A percentile compares a stretch with the other conserved stretches of the same genome.
Conservation (phyloP, 2,797 vertebrate species). For the Staurois parvus region DNA sequence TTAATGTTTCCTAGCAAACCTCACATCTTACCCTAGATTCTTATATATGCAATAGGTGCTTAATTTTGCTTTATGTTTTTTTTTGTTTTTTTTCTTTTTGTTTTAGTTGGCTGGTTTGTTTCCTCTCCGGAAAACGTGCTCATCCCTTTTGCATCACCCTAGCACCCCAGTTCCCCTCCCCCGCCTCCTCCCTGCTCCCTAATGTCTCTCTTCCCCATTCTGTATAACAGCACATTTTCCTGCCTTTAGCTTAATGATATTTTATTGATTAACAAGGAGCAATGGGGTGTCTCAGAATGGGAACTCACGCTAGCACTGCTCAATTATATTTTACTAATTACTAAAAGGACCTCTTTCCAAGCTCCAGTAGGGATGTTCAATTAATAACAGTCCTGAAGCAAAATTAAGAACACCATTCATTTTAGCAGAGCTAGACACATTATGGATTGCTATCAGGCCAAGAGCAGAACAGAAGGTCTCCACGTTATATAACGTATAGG, state of each 20-base stretch:
- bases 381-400: conserved; percentile 55
- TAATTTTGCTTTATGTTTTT: neutral
- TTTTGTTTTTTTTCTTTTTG: neutral
- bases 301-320: conserved; percentile 63
- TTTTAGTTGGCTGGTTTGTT: too few relatives aligned
- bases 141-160: neutral
- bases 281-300: conserved; percentile 60
- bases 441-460: conserved; percentile 59
- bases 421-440: conserved; percentile 54
- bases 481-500: too few relatives aligned
- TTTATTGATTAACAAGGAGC: conserved; percentile 71
- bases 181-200: neutral
- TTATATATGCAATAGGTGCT: too few relatives aligned
- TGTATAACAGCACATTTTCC: conserved; percentile 69
- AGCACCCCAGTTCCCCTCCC: neutral
- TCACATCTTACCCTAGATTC: neutral
- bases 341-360: conserved; percentile 64
- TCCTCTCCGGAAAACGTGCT: neutral
- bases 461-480: conserved; percentile 46
- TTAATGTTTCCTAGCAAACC: neutral
- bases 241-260: conserved; percentile 78
- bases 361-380: conserved; percentile 51
- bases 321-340: conserved; percentile 79
- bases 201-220: conserved; percentile 47
- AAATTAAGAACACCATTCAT: conserved; percentile 57